Percentiles rank a stretch among this genome's conserved stretches.
Conservation (phyloP, 2,113 vertebrate species). For the Tetrax tetrax region DNA sequence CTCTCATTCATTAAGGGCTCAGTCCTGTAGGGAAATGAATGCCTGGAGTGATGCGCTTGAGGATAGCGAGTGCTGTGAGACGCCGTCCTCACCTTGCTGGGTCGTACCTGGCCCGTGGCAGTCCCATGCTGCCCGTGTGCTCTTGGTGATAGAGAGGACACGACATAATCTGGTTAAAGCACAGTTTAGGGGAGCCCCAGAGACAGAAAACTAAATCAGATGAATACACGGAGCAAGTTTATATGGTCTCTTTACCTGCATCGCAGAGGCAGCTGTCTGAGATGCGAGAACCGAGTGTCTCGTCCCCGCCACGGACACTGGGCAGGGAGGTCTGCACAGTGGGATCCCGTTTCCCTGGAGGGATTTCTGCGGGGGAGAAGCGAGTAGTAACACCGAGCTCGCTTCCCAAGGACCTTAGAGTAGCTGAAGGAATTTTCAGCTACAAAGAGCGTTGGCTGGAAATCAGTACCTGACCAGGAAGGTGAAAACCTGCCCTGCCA, state of each 20-base stretch:
- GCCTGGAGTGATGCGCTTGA: not conserved
- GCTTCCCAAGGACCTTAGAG: not conserved
- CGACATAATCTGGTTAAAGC: not conserved
- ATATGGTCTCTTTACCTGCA: not conserved
- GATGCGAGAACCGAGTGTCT: not conserved
- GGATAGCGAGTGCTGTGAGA: not conserved
- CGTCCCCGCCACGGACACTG: not conserved
- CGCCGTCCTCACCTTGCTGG: not conserved
- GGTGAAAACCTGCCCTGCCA: not conserved
- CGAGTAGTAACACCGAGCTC: not conserved
- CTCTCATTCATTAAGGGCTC: not conserved
- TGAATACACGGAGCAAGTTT: not conserved
- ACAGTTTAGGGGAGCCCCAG: not conserved
- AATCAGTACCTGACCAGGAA: not conserved
- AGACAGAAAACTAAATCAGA: not conserved
- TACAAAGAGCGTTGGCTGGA: not conserved
- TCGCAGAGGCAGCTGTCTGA: not conserved
- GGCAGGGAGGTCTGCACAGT: not conserved
- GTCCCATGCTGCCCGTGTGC: not conserved
- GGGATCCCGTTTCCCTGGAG: not conserved
- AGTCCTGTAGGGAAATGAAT: not conserved
- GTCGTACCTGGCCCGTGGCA: not conserved
- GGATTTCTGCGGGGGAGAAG: not conserved
- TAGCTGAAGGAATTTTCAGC: not conserved
- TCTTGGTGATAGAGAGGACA: not conserved